Evolutionary conservation across 1,140 invertebrate genomes (phyloP), one percentile per base, ranked within the genome.

Genomic region (Solenopsis invicta): DNA sequence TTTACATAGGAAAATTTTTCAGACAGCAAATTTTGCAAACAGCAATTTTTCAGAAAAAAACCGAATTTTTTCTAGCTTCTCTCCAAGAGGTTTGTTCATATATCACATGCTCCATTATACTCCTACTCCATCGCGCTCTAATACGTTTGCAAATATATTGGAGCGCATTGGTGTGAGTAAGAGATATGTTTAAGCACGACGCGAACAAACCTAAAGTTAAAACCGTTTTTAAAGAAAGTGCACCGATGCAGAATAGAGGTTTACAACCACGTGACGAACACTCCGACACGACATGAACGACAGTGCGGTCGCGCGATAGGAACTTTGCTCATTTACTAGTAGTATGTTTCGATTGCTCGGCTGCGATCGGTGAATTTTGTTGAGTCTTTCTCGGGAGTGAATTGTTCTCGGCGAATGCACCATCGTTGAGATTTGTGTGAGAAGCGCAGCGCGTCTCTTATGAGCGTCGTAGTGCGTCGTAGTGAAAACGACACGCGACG

Each of bases 301-400:
- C 69, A 69, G 64, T 89, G 24, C 76, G n/a, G 18, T 82, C 56
- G 71, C 50, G 67, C 69, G 74, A 76, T n/a, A 69, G 45, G 6
- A 62, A 24, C 41, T 66, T n/a, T 59, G 69, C 13, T 67, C n/a
- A 6, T n/a, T 78, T 16, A 37, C 16, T 66, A 5, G 24, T 80
- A 21, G 12, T 76, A 71, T 56, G 67, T 13, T 18, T 34, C n/a
- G 45, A 66, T 3, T 13, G 12, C 4, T 69, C 34, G 62, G 37
- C 41, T 41, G 41, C 8, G 41, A 4, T 41, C 41, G 41, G 3
- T 8, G 41, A 4, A 41, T 8, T 41, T 41, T 45, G 76, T 66
- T 21, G 48, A 37, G n/a, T 52, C 3, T 37, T 21, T 37, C 4
- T 41, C 2, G n/a, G 48, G 34, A 18, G 4, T 80, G 16, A 4